Conservation (phyloP, 2,888 invertebrate genomes). For the Pycnomerus fuliginosus region DNA sequence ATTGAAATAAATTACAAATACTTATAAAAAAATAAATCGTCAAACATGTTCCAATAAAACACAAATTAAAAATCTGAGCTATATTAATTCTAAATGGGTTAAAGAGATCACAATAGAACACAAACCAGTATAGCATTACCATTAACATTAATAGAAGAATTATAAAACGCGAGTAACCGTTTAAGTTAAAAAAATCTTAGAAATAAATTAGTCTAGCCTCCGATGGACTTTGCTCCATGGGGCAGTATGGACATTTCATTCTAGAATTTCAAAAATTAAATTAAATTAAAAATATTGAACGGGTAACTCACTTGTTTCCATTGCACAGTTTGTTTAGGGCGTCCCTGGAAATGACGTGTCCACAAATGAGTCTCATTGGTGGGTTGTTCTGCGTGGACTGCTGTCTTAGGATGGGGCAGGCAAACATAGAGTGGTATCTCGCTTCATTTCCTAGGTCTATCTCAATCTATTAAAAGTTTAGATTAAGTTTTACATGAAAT, state of each 20-base stretch:
- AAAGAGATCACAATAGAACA: slow-evolving; percentile 34
- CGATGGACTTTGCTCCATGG: slow-evolving; percentile 90
- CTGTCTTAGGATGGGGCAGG: slow-evolving; percentile 96
- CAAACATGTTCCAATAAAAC: too few species aligned
- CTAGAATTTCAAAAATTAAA: slow-evolving; percentile 60
- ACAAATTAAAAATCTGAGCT: too few species aligned
- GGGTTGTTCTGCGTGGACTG: slow-evolving; percentile 96
- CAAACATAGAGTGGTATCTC: slow-evolving; percentile 96
- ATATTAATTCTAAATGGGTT: slow-evolving; percentile 20
- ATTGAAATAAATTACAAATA: too few species aligned
- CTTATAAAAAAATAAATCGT: too few species aligned
- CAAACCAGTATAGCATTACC: slow-evolving; percentile 29
- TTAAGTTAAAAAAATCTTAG: slow-evolving; percentile 53
- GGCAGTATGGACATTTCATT: slow-evolving; percentile 98
- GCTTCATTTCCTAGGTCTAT: slow-evolving; percentile 89
- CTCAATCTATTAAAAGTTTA: slow-evolving; percentile 74
- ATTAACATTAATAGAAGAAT: slow-evolving; percentile 26
- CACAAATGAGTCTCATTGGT: slow-evolving; percentile 95
- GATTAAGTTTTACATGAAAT: too few species aligned
- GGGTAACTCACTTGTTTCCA: slow-evolving; percentile 77
- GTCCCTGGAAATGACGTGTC: slow-evolving; percentile 97
- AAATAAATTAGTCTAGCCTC: slow-evolving; percentile 93
- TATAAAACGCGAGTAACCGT: slow-evolving; percentile 26
- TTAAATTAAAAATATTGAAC: slow-evolving; percentile 25
- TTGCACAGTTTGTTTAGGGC: slow-evolving; percentile 93